phyloP scores from a whole-genome alignment of 1,140 invertebrate species.

The Yoshiicerus persimilis region DNA sequence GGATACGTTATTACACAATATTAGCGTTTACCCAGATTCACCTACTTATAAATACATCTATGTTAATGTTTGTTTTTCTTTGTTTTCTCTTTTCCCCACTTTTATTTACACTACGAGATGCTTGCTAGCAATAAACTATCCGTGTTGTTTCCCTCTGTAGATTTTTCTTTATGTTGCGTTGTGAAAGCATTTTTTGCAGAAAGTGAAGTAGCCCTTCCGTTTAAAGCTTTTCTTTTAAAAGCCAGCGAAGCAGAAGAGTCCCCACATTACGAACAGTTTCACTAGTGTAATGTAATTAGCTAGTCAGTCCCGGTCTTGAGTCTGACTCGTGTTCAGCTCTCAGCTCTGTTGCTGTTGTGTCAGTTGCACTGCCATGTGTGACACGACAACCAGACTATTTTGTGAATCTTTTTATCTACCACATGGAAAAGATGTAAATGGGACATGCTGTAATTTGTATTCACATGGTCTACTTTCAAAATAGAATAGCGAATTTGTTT shows the following conservation, averaged over 20 bases:
- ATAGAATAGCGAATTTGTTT: background rate
- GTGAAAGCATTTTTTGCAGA: background rate
- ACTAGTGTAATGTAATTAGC: background rate
- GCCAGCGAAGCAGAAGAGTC: background rate
- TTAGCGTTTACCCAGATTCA: background rate
- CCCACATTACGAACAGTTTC: background rate
- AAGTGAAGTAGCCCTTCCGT: background rate
- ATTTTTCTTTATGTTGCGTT: background rate
- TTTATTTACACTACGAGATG: background rate
- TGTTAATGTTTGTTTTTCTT: background rate
- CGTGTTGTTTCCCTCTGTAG: background rate
- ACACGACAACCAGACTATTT: background rate
- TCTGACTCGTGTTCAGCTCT: background rate
- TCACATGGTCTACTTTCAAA: background rate
- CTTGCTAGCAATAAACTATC: background rate
- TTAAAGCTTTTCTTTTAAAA: no score
- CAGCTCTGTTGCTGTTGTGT: background rate
- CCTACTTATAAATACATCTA: background rate
- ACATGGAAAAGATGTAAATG: background rate
- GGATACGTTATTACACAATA: background rate
- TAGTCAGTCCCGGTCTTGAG: background rate
- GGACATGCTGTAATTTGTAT: background rate
- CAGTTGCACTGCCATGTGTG: background rate
- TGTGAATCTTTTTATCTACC: background rate
- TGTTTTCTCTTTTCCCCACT: background rate